Evolutionary conservation across 2,797 vertebrate genomes (phyloP).

Genomic region (Dryobates pubescens): DNA sequence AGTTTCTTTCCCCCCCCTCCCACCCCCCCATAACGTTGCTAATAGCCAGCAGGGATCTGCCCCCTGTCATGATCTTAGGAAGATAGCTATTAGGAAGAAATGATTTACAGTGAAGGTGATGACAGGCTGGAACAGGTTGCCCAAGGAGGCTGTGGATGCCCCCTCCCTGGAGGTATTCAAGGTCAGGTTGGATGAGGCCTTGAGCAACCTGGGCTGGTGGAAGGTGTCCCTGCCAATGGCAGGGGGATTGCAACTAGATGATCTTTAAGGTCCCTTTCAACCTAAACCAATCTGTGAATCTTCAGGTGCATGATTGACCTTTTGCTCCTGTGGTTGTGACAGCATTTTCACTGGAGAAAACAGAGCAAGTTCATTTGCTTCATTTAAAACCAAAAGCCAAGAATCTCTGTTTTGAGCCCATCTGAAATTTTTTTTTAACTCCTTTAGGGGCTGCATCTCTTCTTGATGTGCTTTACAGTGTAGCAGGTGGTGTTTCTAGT

Average conservation of each 20-base stretch:
- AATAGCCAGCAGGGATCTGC: neutral
- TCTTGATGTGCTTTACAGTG: neutral
- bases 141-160: too few relatives aligned
- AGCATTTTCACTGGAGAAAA: neutral
- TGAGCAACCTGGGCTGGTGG: too few relatives aligned
- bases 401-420: neutral
- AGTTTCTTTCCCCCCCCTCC: neutral
- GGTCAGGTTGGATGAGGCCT: too few relatives aligned
- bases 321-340: neutral
- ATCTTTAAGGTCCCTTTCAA: too few relatives aligned
- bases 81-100: too few relatives aligned
- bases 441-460: neutral
- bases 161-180: too few relatives aligned
- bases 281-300: too few relatives aligned
- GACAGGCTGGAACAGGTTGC: too few relatives aligned
- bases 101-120: too few relatives aligned
- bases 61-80: neutral
- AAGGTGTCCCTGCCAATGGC: too few relatives aligned
- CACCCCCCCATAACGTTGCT: fast-evolving
- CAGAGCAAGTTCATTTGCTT: neutral
- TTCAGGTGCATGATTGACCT: neutral
- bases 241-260: too few relatives aligned
- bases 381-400: neutral
- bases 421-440: neutral
- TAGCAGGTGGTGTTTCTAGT: neutral